phyloP scores from a whole-genome alignment of 35 echinoderm and acorn worm genomes.

The Lytechinus variegatus region DNA sequence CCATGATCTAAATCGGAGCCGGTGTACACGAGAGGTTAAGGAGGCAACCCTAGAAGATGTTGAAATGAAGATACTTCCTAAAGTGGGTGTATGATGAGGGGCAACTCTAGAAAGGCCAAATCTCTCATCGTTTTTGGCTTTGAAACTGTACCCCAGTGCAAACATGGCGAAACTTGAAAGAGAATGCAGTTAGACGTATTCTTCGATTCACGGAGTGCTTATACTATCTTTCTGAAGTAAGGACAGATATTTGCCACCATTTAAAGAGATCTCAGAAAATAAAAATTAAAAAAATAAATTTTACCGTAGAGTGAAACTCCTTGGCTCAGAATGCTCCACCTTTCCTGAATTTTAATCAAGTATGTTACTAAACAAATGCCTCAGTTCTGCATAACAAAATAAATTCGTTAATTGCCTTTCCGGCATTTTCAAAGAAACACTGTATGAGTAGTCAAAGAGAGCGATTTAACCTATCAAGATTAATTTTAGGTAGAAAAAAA shows the following conservation, averaged over 20 bases:
- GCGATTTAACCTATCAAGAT: too few species aligned
- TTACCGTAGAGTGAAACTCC: too few species aligned
- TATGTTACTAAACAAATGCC: too few species aligned
- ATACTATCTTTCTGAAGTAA: background rate
- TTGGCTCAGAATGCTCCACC: too few species aligned
- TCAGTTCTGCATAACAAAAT: too few species aligned
- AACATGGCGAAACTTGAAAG: background rate
- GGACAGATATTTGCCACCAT: background rate
- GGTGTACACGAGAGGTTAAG: background rate
- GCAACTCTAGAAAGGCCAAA: background rate
- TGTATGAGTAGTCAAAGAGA: too few species aligned
- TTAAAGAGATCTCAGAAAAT: background rate
- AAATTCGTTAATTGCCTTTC: too few species aligned
- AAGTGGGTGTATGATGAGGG: background rate
- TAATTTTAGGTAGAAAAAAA: too few species aligned
- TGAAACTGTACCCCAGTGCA: background rate
- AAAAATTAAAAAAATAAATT: too few species aligned
- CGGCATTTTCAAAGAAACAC: too few species aligned
- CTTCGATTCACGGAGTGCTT: background rate
- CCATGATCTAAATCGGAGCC: background rate
- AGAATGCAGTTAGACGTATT: background rate
- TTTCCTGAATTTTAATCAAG: too few species aligned
- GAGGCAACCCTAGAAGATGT: background rate
- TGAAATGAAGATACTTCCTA: background rate
- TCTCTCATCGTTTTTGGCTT: background rate